Conservation (phyloP, 2,113 vertebrate species). For the Hippocampus barbouri region DNA sequence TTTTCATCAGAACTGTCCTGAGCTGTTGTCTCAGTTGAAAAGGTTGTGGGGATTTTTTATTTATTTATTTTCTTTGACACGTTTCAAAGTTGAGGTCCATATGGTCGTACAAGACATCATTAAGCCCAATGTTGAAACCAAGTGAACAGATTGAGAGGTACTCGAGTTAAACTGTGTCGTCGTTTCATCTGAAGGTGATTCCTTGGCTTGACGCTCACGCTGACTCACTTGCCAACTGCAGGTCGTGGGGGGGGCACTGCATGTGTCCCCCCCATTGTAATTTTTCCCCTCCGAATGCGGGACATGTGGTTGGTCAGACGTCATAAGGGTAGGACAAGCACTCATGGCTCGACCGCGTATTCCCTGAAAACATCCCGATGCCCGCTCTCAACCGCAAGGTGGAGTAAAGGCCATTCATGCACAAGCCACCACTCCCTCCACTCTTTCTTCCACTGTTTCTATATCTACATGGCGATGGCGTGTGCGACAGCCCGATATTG, state of each 20-base stretch:
- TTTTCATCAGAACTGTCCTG: no score
- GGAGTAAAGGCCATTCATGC: background rate
- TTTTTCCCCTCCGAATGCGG: background rate
- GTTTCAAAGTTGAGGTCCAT: no score
- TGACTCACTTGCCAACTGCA: constrained; percentile 1
- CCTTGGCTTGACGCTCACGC: background rate
- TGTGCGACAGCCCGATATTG: constrained; percentile 50
- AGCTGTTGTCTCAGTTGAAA: no score
- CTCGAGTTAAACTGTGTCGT: background rate
- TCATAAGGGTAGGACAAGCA: constrained; percentile 17
- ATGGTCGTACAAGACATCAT: background rate
- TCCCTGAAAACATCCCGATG: constrained; percentile 13
- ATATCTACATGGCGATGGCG: constrained; percentile 9
- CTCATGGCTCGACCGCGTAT: constrained; percentile 6
- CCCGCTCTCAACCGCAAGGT: constrained; percentile 37
- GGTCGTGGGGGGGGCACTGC: background rate
- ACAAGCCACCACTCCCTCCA: constrained; percentile 14
- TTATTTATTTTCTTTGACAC: no score
- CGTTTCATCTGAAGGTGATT: background rate
- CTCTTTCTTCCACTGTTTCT: constrained; percentile 23
- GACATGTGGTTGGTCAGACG: constrained; percentile 16
- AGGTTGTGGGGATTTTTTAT: no score
- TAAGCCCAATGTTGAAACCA: background rate
- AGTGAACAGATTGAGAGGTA: background rate
- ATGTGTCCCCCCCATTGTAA: background rate